phyloP scores from a whole-genome alignment of 2,888 invertebrate species.

The Ommatoiulus sabulosus region DNA sequence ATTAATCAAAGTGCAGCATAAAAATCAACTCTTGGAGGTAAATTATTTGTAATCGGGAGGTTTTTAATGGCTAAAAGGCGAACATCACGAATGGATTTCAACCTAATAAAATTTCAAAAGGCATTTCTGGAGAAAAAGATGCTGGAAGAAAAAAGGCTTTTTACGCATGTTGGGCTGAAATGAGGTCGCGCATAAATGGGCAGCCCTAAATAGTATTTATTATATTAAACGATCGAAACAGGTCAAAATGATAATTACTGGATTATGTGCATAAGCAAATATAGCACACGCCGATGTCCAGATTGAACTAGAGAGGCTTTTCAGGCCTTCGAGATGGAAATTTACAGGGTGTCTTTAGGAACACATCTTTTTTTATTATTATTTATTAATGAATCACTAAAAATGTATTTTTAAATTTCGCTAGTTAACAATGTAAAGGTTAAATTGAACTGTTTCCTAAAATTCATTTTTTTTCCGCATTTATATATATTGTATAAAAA shows the following conservation, averaged over 20 bases:
- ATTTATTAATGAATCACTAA: too few species aligned
- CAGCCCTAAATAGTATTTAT: neutral
- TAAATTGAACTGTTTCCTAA: too few species aligned
- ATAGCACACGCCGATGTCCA: neutral
- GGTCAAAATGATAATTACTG: conserved; percentile 24
- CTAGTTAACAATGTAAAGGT: too few species aligned
- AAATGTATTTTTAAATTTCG: too few species aligned
- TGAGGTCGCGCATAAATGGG: conserved; percentile 9
- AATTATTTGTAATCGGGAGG: neutral
- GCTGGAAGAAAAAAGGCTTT: neutral
- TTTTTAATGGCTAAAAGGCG: neutral
- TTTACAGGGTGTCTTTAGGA: neutral
- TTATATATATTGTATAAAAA: too few species aligned
- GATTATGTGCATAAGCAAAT: conserved; percentile 5
- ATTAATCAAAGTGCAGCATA: neutral
- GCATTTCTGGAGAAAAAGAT: neutral
- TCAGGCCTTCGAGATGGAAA: neutral
- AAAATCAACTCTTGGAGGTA: neutral
- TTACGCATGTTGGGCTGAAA: neutral
- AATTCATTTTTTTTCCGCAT: too few species aligned
- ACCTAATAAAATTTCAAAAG: neutral
- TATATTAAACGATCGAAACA: conserved; percentile 1
- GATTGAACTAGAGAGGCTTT: neutral
- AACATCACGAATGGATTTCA: conserved; percentile 18
- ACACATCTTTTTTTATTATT: too few species aligned